These are phyloP conservation scores for Enteromius unitaeniatus DNA, from an alignment of 2,797 vertebrate species.

Conservation along the genomic window DNA sequence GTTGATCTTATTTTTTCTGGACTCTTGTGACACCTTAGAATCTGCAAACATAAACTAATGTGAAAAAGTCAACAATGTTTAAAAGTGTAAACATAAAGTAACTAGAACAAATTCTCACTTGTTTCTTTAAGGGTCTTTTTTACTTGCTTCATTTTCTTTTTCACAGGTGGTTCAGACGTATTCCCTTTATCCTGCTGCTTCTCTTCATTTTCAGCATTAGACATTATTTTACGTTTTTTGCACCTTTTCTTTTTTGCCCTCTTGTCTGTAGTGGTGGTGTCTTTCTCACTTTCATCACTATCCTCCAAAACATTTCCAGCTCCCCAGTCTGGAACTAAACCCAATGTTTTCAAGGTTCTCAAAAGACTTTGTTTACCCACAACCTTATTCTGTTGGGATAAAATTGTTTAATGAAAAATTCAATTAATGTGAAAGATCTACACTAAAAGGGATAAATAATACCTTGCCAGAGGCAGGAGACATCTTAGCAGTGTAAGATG, in stretches of 20 bases:
- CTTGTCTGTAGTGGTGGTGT: constrained; percentile 1
- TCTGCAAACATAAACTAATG: constrained; percentile 24
- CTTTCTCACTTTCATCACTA: constrained; percentile 73
- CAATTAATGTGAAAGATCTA: not conserved
- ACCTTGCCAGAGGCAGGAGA: constrained; percentile 46
- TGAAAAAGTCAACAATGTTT: not conserved
- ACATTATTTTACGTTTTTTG: constrained; percentile 66
- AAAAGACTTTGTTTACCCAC: constrained; percentile 77
- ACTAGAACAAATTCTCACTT: constrained; percentile 54
- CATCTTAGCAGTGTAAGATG: constrained; percentile 32
- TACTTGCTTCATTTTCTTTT: constrained; percentile 56
- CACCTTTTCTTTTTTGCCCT: constrained; percentile 75
- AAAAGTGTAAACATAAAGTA: not conserved
- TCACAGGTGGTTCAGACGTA: constrained; percentile 42
- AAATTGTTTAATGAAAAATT: not conserved
- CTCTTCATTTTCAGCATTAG: constrained; percentile 49
- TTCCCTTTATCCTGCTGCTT: constrained; percentile 43
- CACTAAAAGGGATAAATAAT: not conserved
- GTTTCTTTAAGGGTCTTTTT: constrained; percentile 51
- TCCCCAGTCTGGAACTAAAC: constrained; percentile 74
- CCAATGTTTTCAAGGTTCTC: constrained; percentile 77
- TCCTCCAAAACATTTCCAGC: constrained; percentile 44
- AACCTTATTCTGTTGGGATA: constrained; percentile 60
- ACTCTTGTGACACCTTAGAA: not conserved
- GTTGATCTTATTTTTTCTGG: constrained; percentile 35